Evolutionary conservation across 2,113 vertebrate genomes (phyloP).

Genomic region (Xenopus tropicalis): UCB_Xtro_10.0 CM004445.2:54622001-54622500

Average conservation of each 20-base stretch:
- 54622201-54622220: too few species aligned
- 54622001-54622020: neutral
- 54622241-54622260: too few species aligned
- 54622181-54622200: too few species aligned
- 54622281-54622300: too few species aligned
- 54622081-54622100: neutral
- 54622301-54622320: too few species aligned
- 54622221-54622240: too few species aligned
- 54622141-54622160: too few species aligned
- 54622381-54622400: neutral
- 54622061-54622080: neutral
- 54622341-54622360: neutral
- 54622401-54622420: neutral
- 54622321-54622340: too few species aligned
- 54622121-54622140: too few species aligned
- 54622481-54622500: conserved; percentile 1
- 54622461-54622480: neutral
- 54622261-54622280: too few species aligned
- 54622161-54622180: too few species aligned
- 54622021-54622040: conserved; percentile 12
- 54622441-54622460: neutral
- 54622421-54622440: neutral
- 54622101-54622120: neutral
- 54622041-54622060: neutral
- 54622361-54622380: neutral